Percentiles rank a stretch among this genome's conserved stretches.
These are phyloP conservation scores for Anaspis maculata DNA, from an alignment of 2,888 invertebrate genomes.

Conservation along the genomic window DNA sequence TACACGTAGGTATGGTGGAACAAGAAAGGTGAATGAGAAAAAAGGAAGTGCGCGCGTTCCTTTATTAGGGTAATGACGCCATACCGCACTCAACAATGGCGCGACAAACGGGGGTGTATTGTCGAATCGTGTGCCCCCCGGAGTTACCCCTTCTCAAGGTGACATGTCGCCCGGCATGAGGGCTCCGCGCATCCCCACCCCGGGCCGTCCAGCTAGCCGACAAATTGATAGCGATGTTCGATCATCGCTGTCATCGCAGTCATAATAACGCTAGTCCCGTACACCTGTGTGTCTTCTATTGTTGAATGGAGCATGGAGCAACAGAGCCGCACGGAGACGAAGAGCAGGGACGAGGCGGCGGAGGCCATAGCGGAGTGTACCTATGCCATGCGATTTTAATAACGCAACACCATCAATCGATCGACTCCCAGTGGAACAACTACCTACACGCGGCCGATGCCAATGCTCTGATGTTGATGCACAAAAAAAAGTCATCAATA, in stretches of 20 bases:
- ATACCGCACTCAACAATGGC: slow-evolving; percentile 18
- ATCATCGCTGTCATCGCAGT: slow-evolving; percentile 20
- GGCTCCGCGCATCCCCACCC: no score
- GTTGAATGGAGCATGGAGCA: slow-evolving; percentile 8
- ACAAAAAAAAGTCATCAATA: no score
- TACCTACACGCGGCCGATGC: no score
- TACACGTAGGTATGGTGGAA: no score
- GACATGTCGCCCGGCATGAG: slow-evolving; percentile 25
- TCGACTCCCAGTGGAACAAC: no score
- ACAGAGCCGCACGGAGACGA: neutral
- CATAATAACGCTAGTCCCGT: slow-evolving; percentile 15
- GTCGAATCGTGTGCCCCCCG: slow-evolving; percentile 17
- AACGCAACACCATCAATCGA: no score
- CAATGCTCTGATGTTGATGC: no score
- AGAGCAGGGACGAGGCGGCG: neutral
- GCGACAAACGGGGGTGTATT: slow-evolving; percentile 22
- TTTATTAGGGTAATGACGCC: no score
- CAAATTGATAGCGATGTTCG: slow-evolving; percentile 21
- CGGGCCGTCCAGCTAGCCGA: slow-evolving; percentile 8
- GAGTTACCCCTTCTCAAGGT: slow-evolving; percentile 25
- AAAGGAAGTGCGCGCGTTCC: no score
- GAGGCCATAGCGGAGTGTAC: neutral
- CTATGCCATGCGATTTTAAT: no score
- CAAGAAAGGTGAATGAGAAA: no score
- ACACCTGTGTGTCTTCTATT: slow-evolving; percentile 13